Conservation (phyloP, 2,113 vertebrate genomes). For the Chaetodon auriga region DNA sequence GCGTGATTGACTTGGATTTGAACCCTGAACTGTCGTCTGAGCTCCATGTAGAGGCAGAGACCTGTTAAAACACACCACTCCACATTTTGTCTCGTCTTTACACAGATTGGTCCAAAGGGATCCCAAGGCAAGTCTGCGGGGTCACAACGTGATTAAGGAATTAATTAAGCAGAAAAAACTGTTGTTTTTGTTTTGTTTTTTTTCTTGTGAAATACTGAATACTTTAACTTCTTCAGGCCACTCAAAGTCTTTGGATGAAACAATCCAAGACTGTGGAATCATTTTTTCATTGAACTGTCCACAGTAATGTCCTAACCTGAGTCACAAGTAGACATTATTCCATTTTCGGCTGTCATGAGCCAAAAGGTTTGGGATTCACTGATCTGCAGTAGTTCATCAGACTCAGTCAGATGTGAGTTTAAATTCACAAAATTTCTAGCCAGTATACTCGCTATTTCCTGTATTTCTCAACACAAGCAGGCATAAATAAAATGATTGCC, state of each 20-base stretch:
- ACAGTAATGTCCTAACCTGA: not conserved
- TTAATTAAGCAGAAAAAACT: too few species aligned
- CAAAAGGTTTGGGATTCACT: not conserved
- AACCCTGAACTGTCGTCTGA: not conserved
- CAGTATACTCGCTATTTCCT: not conserved
- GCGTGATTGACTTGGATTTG: not conserved
- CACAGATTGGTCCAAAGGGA: not conserved
- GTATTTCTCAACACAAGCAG: not conserved
- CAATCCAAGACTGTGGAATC: not conserved
- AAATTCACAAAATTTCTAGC: not conserved
- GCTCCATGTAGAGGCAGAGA: not conserved
- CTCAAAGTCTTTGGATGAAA: not conserved
- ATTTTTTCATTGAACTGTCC: not conserved
- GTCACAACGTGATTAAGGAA: not conserved
- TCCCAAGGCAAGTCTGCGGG: not conserved
- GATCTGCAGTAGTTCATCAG: not conserved
- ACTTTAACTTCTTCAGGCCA: not conserved
- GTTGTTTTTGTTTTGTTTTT: not conserved
- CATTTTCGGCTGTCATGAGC: not conserved
- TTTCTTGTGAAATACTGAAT: not conserved
- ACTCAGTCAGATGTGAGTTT: not conserved
- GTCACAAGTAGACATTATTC: not conserved
- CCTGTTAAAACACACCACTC: not conserved
- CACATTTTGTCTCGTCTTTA: not conserved
- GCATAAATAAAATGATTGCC: not conserved